phyloP scores from a whole-genome alignment of 2,113 vertebrate species.

The Poeciliopsis turrubarensis region DNA sequence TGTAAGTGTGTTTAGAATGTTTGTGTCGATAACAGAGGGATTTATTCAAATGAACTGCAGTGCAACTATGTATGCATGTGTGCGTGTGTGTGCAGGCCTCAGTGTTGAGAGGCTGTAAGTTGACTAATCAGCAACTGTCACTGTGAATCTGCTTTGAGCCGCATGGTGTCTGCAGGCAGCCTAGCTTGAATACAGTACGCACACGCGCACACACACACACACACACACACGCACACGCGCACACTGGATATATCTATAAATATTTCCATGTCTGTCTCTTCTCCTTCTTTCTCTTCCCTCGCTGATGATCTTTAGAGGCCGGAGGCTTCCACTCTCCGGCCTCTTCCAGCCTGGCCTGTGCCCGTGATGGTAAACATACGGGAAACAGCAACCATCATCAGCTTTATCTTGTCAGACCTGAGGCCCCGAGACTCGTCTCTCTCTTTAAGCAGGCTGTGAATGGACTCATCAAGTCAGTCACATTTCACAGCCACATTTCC shows the following conservation, averaged over 20 bases:
- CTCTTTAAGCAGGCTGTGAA: conserved; percentile 11
- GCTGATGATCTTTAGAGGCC: conserved; percentile 25
- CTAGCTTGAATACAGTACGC: conserved; percentile 23
- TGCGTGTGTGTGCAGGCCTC: conserved; percentile 31
- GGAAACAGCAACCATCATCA: conserved; percentile 72
- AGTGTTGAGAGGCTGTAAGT: conserved; percentile 77
- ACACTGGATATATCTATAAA: conserved; percentile 32
- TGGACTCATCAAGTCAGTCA: conserved; percentile 17
- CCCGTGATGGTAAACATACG: conserved; percentile 78
- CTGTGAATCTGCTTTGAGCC: conserved; percentile 80
- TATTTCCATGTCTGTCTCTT: conserved; percentile 9
- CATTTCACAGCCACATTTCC: conserved; percentile 15
- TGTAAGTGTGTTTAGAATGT: conserved; percentile 30
- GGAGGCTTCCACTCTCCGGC: conserved; percentile 64
- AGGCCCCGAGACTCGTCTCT: conserved; percentile 24
- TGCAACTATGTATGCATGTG: conserved; percentile 16
- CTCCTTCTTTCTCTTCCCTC: conserved; percentile 20
- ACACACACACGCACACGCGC: background rate
- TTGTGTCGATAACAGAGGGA: conserved; percentile 25
- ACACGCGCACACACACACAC: background rate
- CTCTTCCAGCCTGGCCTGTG: conserved; percentile 64
- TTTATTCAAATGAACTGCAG: conserved; percentile 50
- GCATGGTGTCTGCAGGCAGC: conserved; percentile 77
- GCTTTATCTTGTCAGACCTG: conserved; percentile 54
- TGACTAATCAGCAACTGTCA: conserved; percentile 85